Evolutionary conservation across 2,797 vertebrate species (phyloP).

Genomic region (Carapus acus): DNA sequence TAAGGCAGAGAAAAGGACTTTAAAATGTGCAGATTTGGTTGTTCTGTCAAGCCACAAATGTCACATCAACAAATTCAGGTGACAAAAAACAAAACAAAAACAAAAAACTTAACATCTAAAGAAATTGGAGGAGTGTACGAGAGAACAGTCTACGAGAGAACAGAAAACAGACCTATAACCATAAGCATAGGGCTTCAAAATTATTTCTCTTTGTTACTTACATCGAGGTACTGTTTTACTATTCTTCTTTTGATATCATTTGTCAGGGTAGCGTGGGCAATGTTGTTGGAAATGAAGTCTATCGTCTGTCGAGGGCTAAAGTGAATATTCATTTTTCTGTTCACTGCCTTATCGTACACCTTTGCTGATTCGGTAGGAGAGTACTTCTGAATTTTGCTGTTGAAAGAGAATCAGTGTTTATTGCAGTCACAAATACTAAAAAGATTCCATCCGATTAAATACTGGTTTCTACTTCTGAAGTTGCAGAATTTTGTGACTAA

Average conservation of each 20-base stretch:
- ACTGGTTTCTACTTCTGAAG: too few relatives aligned
- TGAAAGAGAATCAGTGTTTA: constrained; percentile 10
- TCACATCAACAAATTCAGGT: too few relatives aligned
- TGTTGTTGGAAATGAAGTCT: constrained; percentile 89
- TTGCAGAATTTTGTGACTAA: too few relatives aligned
- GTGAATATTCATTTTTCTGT: constrained; percentile 83
- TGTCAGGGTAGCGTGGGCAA: constrained; percentile 79
- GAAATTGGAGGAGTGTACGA: too few relatives aligned
- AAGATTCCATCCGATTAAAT: too few relatives aligned
- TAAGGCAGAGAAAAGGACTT: constrained; percentile 16
- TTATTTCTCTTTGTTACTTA: constrained; percentile 69
- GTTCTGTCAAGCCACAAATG: too few relatives aligned
- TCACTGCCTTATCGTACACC: constrained; percentile 96
- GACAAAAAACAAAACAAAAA: too few relatives aligned
- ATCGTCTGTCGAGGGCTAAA: constrained; percentile 93
- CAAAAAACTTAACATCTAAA: too few relatives aligned
- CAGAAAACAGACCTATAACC: not conserved
- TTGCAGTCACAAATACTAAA: too few relatives aligned
- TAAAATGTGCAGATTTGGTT: too few relatives aligned
- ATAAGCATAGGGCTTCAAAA: not conserved
- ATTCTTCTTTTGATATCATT: constrained; percentile 89
- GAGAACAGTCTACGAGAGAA: too few relatives aligned
- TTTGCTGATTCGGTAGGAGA: constrained; percentile 97
- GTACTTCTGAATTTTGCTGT: constrained; percentile 98
- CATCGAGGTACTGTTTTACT: constrained; percentile 92